These are phyloP conservation scores for Macroglossus sobrinus DNA, from an alignment of 2,113 vertebrate genomes.

Conservation along the genomic window DNA sequence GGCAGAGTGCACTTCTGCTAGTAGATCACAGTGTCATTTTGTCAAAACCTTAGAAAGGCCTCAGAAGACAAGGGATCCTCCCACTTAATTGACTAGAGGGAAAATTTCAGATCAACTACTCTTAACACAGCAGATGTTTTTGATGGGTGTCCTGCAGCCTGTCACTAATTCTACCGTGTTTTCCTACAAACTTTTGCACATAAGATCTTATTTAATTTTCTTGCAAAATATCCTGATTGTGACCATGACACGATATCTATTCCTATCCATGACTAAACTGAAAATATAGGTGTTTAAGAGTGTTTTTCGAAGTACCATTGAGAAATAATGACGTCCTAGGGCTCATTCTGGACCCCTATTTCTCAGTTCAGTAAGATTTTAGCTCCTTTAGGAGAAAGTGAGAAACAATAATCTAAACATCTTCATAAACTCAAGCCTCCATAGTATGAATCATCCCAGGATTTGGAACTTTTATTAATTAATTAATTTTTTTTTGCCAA, in stretches of 20 bases:
- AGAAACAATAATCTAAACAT: not conserved
- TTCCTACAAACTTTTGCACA: not conserved
- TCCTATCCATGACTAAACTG: not conserved
- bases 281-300: not conserved
- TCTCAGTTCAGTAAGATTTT: not conserved
- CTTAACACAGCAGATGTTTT: not conserved
- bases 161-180: not conserved
- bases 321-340: not conserved
- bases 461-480: not conserved
- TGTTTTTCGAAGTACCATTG: not conserved
- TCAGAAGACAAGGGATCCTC: not conserved
- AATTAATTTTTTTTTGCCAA: not conserved
- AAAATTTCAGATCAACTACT: not conserved
- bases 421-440: not conserved
- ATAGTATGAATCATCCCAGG: not conserved
- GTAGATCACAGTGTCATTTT: not conserved
- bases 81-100: not conserved
- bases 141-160: not conserved
- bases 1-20: not conserved
- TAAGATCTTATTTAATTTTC: not conserved
- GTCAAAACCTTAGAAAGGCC: not conserved
- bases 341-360: not conserved
- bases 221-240: not conserved
- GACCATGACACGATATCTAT: not conserved
- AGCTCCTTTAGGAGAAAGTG: not conserved